phyloP scores from a whole-genome alignment of 2,888 invertebrate genomes.

The Boloria selene region DNA sequence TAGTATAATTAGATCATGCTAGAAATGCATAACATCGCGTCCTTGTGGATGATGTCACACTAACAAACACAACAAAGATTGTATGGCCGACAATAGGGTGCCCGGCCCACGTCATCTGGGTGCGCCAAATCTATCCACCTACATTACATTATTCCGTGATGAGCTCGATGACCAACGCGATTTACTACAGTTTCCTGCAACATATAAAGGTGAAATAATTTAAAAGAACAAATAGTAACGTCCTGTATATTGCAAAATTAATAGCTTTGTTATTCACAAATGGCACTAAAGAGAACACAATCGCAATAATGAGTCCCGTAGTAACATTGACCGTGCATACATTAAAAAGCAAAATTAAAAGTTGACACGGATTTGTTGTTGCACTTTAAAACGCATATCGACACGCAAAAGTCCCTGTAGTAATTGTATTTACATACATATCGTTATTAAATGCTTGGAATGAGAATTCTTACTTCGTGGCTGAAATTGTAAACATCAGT shows the following conservation, averaged over 20 bases:
- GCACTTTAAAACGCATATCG: constrained; percentile 8
- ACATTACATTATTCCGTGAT: constrained; percentile 42
- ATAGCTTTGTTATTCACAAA: neutral
- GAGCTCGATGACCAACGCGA: constrained; percentile 37
- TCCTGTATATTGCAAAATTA: neutral
- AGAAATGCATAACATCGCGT: constrained; percentile 56
- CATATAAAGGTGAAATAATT: neutral
- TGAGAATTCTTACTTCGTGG: constrained; percentile 12
- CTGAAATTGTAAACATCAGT: constrained; percentile 24
- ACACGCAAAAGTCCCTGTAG: constrained; percentile 19
- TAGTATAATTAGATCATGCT: constrained; percentile 50
- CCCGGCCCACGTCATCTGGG: constrained; percentile 60
- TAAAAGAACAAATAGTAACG: neutral
- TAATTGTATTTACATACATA: constrained; percentile 4
- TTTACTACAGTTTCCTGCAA: constrained; percentile 1
- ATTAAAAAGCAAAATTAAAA: constrained; percentile 20
- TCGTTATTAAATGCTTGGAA: constrained; percentile 9
- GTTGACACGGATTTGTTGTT: constrained; percentile 18
- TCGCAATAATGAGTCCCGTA: constrained; percentile 8
- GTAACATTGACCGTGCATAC: constrained; percentile 33
- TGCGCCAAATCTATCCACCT: constrained; percentile 59
- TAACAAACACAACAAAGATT: constrained; percentile 52
- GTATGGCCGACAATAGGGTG: constrained; percentile 60
- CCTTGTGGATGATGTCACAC: constrained; percentile 59
- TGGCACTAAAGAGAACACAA: neutral